A percentile compares a stretch with the other conserved stretches of the same genome.
phyloP scores from a whole-genome alignment of 2,888 invertebrate species.

The Marronus borbonicus region DNA sequence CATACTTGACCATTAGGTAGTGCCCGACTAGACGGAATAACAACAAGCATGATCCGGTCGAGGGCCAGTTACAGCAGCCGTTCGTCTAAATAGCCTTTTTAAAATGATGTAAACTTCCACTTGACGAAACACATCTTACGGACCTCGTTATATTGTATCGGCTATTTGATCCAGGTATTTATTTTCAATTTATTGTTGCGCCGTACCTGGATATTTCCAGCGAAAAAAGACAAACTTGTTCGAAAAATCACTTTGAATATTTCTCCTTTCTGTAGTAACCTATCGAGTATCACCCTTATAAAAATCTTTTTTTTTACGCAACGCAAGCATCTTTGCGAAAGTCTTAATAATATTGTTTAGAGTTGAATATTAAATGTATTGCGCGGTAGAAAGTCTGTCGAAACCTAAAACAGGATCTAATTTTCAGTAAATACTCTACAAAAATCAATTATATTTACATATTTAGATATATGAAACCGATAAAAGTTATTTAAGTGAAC shows the following conservation, averaged over 20 bases:
- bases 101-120: constrained; percentile 68
- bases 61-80: constrained; percentile 60
- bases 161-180: constrained; percentile 64
- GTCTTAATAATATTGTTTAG: too few species aligned
- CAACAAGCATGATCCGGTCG: constrained; percentile 63
- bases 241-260: constrained; percentile 35
- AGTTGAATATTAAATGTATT: too few species aligned
- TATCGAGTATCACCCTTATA: constrained; percentile 1
- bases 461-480: too few species aligned
- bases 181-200: constrained; percentile 63
- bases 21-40: constrained; percentile 66
- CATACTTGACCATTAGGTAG: constrained; percentile 64
- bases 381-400: too few species aligned
- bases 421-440: too few species aligned
- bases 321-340: neutral
- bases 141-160: constrained; percentile 69
- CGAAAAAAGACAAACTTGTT: constrained; percentile 22
- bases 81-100: constrained; percentile 67
- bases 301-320: neutral
- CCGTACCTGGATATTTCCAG: constrained; percentile 44
- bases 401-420: too few species aligned
- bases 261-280: constrained; percentile 8
- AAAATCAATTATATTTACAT: too few species aligned
- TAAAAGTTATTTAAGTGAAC: too few species aligned
- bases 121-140: constrained; percentile 66